A percentile compares a stretch with the other conserved stretches of the same genome.
Evolutionary conservation across 2,113 vertebrate species (phyloP).

Genomic region (Antechinus flavipes): DNA sequence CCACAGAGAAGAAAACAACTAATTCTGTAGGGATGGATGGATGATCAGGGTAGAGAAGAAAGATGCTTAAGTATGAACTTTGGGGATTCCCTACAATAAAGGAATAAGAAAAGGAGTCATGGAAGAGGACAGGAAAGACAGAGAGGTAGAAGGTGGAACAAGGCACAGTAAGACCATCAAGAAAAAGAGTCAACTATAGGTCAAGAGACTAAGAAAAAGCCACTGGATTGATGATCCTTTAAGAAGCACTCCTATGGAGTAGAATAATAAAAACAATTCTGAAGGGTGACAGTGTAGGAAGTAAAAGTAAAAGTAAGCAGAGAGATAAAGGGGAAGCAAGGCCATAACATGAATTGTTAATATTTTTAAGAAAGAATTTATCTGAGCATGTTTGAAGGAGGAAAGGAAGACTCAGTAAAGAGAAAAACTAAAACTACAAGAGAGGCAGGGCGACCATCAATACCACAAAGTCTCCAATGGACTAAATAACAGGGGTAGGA

Average conservation of each 20-base stretch:
- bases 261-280: not conserved
- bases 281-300: not conserved
- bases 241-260: not conserved
- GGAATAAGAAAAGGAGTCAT: not conserved
- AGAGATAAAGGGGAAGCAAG: not conserved
- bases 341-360: not conserved
- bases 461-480: not conserved
- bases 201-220: too few species aligned
- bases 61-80: not conserved
- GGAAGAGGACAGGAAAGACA: not conserved
- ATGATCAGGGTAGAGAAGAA: not conserved
- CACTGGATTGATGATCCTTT: not conserved
- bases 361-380: not conserved
- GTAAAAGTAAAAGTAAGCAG: not conserved
- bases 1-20: not conserved
- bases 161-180: not conserved
- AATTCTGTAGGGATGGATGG: not conserved
- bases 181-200: not conserved
- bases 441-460: not conserved
- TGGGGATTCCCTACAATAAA: not conserved
- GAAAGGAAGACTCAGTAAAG: not conserved
- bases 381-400: not conserved
- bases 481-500: not conserved
- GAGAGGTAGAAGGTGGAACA: not conserved
- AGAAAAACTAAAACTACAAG: not conserved